Evolutionary conservation across 2,113 vertebrate genomes (phyloP).

Genomic region (Xyliphius kryptos): DNA sequence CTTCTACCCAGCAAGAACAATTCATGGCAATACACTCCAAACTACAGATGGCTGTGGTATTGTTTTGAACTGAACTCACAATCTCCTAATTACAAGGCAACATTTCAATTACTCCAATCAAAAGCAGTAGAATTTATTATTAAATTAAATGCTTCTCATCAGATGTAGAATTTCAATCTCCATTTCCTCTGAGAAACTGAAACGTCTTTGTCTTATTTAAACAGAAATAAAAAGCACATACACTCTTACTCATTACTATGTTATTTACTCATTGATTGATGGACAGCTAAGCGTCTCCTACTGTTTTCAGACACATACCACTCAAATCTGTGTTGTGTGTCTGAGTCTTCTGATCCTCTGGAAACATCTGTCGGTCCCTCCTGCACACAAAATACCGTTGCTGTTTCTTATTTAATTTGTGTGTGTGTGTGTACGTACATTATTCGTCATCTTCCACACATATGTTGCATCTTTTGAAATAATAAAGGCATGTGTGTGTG

Average conservation of each 20-base stretch:
- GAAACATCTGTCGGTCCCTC: conserved; percentile 12
- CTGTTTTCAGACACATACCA: neutral
- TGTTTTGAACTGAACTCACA: neutral
- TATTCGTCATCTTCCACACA: neutral
- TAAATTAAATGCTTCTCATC: neutral
- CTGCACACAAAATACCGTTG: conserved; percentile 5
- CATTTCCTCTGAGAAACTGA: neutral
- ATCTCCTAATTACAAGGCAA: neutral
- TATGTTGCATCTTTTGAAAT: neutral
- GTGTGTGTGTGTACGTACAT: neutral
- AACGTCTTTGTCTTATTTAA: neutral
- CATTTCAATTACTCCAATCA: neutral
- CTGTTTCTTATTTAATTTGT: conserved; percentile 18
- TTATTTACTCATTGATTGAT: neutral
- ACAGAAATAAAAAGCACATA: neutral
- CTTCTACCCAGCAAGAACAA: neutral
- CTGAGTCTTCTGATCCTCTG: neutral
- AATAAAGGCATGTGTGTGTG: neutral
- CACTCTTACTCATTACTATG: neutral
- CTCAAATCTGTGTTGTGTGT: neutral
- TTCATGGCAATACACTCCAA: neutral
- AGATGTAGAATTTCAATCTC: neutral
- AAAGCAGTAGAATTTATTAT: neutral
- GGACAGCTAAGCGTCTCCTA: neutral
- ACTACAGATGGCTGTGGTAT: neutral